Conservation (phyloP, 2,888 invertebrate genomes). For the Tipula helvola region DNA sequence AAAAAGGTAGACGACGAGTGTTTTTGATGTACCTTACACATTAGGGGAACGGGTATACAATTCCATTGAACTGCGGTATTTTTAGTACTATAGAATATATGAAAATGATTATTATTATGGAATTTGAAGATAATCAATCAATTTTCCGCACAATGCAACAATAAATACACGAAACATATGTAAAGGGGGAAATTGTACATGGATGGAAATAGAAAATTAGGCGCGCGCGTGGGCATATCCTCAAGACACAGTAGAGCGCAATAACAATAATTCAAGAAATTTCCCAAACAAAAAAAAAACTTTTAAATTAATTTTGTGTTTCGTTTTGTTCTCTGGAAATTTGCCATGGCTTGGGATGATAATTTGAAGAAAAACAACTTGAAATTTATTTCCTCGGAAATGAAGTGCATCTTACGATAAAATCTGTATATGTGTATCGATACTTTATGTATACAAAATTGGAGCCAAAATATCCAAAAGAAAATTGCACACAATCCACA, state of each 20-base stretch:
- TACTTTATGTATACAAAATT: background rate
- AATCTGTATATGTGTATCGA: background rate
- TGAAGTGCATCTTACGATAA: background rate
- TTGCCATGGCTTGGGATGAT: background rate
- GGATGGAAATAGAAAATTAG: background rate
- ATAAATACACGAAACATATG: background rate
- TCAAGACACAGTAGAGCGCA: background rate
- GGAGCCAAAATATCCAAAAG: background rate
- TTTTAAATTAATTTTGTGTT: background rate
- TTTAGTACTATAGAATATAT: background rate
- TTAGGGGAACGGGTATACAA: background rate
- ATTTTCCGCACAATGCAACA: background rate
- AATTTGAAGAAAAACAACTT: background rate
- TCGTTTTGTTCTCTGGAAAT: background rate
- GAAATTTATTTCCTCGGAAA: background rate
- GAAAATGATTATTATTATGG: background rate
- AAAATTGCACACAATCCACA: background rate
- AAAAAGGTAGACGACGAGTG: background rate
- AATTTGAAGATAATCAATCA: background rate
- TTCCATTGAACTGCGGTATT: background rate
- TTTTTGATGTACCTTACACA: background rate
- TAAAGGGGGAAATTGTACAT: background rate
- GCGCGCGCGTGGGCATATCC: background rate
- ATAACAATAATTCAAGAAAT: background rate
- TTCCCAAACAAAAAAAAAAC: background rate